phyloP scores from a whole-genome alignment of 1,140 invertebrate genomes.

The Cardiocondyla obscurior region DNA sequence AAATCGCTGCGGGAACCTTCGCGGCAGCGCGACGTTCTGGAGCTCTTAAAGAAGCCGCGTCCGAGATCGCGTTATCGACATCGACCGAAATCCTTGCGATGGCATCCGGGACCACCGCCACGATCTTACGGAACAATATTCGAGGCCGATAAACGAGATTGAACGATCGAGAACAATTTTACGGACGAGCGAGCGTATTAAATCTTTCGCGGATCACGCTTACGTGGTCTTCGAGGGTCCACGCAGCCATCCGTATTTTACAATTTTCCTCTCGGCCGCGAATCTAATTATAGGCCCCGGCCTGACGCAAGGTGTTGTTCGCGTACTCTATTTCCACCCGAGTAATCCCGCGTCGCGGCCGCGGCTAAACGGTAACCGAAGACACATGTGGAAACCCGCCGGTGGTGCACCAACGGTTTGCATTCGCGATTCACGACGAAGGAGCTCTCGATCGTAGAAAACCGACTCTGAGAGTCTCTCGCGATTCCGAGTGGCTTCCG shows the following conservation, averaged over 20 bases:
- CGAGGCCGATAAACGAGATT: not conserved
- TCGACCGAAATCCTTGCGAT: too few species aligned
- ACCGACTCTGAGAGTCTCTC: too few species aligned
- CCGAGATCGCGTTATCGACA: too few species aligned
- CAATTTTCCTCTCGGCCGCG: conserved; percentile 25
- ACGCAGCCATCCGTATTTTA: conserved; percentile 8
- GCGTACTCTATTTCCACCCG: conserved; percentile 25
- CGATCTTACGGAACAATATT: too few species aligned
- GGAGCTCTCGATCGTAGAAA: too few species aligned
- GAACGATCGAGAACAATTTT: not conserved
- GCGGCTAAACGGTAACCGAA: not conserved
- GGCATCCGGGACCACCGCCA: too few species aligned
- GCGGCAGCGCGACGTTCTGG: not conserved
- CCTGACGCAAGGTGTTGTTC: conserved; percentile 21
- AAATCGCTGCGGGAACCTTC: not conserved
- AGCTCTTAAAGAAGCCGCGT: too few species aligned
- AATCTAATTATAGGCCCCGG: conserved; percentile 27
- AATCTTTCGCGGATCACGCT: not conserved
- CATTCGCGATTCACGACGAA: not conserved
- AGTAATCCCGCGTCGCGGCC: not conserved
- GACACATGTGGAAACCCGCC: not conserved
- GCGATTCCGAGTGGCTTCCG: too few species aligned
- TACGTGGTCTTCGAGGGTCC: not conserved
- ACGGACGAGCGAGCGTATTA: not conserved
- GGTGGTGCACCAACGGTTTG: not conserved